Percentiles rank a stretch among this genome's conserved stretches.
These are phyloP conservation scores for Hyposoter dolosus DNA, from an alignment of 2,888 invertebrate genomes.

Conservation along the genomic window DNA sequence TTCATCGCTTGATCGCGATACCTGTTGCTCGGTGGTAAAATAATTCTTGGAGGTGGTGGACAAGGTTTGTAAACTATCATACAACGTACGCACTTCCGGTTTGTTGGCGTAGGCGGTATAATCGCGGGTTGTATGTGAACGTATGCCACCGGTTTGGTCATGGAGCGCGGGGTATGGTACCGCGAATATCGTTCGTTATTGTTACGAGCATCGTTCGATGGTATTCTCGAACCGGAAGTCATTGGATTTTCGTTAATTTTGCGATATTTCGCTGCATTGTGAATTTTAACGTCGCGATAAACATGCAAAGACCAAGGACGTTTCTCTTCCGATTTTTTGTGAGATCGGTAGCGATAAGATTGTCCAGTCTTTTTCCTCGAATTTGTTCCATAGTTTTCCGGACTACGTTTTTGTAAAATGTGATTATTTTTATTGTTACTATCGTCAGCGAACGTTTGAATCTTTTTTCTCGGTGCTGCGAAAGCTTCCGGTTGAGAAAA, in stretches of 20 bases:
- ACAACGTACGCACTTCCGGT: constrained; percentile 80
- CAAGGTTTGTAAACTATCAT: constrained; percentile 82
- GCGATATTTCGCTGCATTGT: background rate
- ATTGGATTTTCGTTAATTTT: constrained; percentile 15
- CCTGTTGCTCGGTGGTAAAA: constrained; percentile 75
- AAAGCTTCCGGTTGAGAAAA: constrained; percentile 42
- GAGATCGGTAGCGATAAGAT: constrained; percentile 31
- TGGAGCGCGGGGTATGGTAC: constrained; percentile 61
- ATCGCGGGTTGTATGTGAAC: constrained; percentile 80
- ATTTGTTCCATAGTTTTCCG: constrained; percentile 6
- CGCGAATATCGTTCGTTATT: constrained; percentile 69
- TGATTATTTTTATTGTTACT: background rate
- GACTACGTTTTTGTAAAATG: constrained; percentile 45
- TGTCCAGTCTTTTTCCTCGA: constrained; percentile 1
- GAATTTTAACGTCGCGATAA: constrained; percentile 26
- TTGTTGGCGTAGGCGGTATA: constrained; percentile 71
- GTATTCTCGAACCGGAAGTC: constrained; percentile 16
- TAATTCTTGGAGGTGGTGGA: constrained; percentile 75
- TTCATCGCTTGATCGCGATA: constrained; percentile 77
- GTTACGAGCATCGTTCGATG: constrained; percentile 15
- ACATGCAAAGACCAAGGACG: constrained; percentile 23
- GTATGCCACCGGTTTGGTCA: constrained; percentile 78
- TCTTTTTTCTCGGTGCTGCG: background rate
- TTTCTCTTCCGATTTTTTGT: constrained; percentile 9
- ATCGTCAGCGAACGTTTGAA: background rate